Conservation (phyloP, 2,797 vertebrate genomes). For the Ptychadena robeensis region DNA sequence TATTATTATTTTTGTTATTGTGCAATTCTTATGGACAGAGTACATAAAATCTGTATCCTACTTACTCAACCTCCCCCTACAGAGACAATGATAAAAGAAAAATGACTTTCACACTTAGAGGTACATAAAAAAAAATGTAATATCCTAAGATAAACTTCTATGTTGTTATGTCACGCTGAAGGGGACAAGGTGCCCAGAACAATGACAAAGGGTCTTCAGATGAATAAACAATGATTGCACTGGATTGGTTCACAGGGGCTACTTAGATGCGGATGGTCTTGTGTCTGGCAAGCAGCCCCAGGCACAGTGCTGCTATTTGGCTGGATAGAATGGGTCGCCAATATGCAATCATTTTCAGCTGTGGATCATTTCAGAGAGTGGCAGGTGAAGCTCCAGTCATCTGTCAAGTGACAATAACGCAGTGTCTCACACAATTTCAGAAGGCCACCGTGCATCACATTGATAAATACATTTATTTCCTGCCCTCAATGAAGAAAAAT, state of each 20-base stretch:
- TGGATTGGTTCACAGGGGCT: constrained; percentile 62
- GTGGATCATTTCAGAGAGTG: constrained; percentile 65
- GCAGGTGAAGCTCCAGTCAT: constrained; percentile 65
- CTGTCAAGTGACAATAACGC: constrained; percentile 65
- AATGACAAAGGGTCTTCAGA: constrained; percentile 64
- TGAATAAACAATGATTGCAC: constrained; percentile 65
- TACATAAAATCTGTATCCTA: neutral
- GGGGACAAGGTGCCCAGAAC: constrained; percentile 54
- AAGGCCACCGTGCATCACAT: constrained; percentile 50
- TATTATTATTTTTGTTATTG: neutral
- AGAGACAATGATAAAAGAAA: constrained; percentile 42
- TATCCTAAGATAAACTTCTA: constrained; percentile 54
- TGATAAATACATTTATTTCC: constrained; percentile 55
- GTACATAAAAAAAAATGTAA: constrained; percentile 41
- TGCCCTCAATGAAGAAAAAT: constrained; percentile 38
- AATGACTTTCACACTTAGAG: constrained; percentile 25
- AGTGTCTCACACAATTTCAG: constrained; percentile 58
- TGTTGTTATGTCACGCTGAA: constrained; percentile 54
- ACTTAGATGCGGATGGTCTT: constrained; percentile 57
- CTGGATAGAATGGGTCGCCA: constrained; percentile 58
- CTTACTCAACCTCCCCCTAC: constrained; percentile 4
- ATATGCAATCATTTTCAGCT: constrained; percentile 62
- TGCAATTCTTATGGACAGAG: constrained; percentile 9
- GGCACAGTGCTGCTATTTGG: constrained; percentile 63
- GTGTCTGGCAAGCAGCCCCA: constrained; percentile 60